These are phyloP conservation scores for Palythoa heliodiscus DNA, from an alignment of 92 coral and sea anemone genomes.

Conservation along the genomic window DNA sequence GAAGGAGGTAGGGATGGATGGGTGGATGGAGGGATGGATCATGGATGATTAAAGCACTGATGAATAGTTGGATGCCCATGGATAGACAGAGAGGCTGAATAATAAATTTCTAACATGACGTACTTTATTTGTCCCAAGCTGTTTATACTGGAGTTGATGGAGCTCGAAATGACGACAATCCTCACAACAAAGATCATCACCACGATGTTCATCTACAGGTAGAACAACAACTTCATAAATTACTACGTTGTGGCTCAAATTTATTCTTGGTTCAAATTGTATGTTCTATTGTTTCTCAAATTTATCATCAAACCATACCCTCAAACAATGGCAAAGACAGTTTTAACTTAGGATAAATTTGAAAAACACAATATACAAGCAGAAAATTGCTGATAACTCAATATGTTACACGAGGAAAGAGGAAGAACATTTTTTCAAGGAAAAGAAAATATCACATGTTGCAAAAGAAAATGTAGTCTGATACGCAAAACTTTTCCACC, in stretches of 20 bases:
- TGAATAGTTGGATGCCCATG: not conserved
- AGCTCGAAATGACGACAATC: conserved; percentile 71
- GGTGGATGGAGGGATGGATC: not conserved
- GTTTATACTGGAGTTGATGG: conserved; percentile 12
- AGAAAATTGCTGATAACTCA: no score
- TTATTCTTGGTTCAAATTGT: not conserved
- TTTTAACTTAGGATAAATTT: no score
- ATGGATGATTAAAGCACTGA: not conserved
- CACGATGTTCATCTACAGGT: conserved; percentile 64
- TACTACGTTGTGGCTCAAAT: not conserved
- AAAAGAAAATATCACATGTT: no score
- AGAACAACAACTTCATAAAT: not conserved
- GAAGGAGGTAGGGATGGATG: no score
- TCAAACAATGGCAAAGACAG: no score
- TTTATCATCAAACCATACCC: no score
- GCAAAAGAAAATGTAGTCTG: no score
- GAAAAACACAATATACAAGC: no score
- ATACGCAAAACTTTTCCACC: no score
- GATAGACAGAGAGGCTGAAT: not conserved
- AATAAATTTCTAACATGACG: not conserved
- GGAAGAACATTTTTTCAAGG: no score
- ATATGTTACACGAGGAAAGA: no score
- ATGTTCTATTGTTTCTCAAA: no score
- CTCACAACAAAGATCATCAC: conserved; percentile 69
- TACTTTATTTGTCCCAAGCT: conserved; percentile 72